Percentiles rank a stretch among this genome's conserved stretches.
These are phyloP conservation scores for Pheucticus melanocephalus DNA, from an alignment of 2,113 vertebrate species.

Conservation along the genomic window DNA sequence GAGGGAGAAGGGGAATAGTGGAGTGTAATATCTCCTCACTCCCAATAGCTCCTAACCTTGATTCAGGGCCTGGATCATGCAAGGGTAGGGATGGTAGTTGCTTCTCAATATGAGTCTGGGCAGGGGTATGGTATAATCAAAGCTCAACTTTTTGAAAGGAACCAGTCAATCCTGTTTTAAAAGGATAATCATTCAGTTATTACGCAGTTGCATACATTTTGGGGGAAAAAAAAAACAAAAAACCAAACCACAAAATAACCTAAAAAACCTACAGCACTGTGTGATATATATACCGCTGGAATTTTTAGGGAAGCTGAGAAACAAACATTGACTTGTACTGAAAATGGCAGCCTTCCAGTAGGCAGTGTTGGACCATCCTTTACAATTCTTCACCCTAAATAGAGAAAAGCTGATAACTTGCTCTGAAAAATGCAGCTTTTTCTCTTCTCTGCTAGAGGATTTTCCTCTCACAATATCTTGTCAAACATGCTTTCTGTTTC, in stretches of 20 bases:
- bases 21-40: neutral
- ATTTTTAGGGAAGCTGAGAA: neutral
- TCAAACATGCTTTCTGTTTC: constrained; percentile 7
- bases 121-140: neutral
- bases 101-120: neutral
- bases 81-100: neutral
- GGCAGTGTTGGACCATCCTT: neutral
- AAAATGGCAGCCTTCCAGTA: neutral
- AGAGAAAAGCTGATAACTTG: neutral
- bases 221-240: neutral
- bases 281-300: neutral
- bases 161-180: neutral
- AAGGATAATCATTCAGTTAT: neutral
- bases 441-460: neutral
- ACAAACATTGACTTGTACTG: neutral
- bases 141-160: neutral
- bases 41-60: rapidly evolving
- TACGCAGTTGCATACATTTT: neutral
- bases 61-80: neutral
- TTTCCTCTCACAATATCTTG: neutral
- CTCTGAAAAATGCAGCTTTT: neutral
- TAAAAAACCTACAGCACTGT: neutral
- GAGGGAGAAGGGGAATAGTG: neutral
- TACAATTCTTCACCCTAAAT: neutral
- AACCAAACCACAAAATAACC: neutral